Evolutionary conservation across 2,113 vertebrate genomes (phyloP).

Genomic region (Myrmecophaga tridactyla): DNA sequence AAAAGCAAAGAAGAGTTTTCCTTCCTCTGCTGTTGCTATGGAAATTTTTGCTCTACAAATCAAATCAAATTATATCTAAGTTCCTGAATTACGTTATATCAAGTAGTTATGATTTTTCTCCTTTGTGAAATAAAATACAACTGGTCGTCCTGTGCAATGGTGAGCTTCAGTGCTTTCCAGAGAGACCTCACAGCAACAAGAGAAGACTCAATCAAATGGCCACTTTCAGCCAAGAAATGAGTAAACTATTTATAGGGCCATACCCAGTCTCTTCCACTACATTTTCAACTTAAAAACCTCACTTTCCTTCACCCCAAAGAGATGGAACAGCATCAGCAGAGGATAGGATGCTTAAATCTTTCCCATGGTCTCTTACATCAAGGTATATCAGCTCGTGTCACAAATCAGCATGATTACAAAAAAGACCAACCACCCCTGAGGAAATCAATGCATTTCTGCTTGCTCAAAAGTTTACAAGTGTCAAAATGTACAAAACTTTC

Average conservation of each 20-base stretch:
- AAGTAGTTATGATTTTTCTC: slow-evolving; percentile 26
- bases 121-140: slow-evolving; percentile 49
- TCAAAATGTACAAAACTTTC: neutral
- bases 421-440: neutral
- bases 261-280: neutral
- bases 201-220: neutral
- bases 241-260: neutral
- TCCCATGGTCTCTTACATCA: neutral
- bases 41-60: slow-evolving; percentile 52
- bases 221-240: slow-evolving; percentile 20
- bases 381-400: neutral
- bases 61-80: neutral
- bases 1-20: neutral
- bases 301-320: neutral
- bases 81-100: slow-evolving; percentile 18
- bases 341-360: neutral
- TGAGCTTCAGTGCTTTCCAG: slow-evolving; percentile 42
- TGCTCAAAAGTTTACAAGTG: neutral
- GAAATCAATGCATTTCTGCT: neutral
- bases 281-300: slow-evolving; percentile 23
- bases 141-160: neutral
- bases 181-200: slow-evolving; percentile 21
- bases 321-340: neutral
- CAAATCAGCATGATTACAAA: neutral
- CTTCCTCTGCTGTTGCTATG: slow-evolving; percentile 21